These are phyloP conservation scores for Drosophila sordidula DNA, from an alignment of 2,888 invertebrate species.

Conservation along the genomic window DNA sequence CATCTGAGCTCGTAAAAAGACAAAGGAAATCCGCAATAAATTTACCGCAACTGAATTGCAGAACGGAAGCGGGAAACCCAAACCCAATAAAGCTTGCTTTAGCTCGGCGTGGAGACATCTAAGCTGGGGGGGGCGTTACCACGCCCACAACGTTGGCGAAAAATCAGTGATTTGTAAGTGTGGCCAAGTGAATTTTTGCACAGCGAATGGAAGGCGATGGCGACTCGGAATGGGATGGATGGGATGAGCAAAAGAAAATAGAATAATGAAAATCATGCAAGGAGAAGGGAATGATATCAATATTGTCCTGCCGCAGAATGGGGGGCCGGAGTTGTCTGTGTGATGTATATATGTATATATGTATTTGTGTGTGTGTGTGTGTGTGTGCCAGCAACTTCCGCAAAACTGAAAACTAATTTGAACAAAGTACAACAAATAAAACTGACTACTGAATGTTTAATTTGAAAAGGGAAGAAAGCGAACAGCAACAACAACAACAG, in stretches of 20 bases:
- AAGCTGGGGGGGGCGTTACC: slow-evolving; percentile 54
- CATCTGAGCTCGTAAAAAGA: slow-evolving; percentile 58
- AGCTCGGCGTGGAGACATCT: slow-evolving; percentile 3
- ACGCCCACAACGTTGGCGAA: slow-evolving; percentile 67
- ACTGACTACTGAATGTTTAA: slow-evolving; percentile 81
- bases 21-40: slow-evolving; percentile 75
- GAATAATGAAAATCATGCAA: slow-evolving; percentile 74
- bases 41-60: slow-evolving; percentile 70
- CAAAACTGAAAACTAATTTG: slow-evolving; percentile 80
- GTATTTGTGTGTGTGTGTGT: slow-evolving; percentile 31
- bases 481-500: slow-evolving; percentile 38
- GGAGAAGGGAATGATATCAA: slow-evolving; percentile 71
- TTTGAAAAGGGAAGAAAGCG: slow-evolving; percentile 75
- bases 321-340: slow-evolving; percentile 31
- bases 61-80: slow-evolving; percentile 25
- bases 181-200: slow-evolving; percentile 53
- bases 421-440: slow-evolving; percentile 81
- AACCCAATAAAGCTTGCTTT: slow-evolving; percentile 35
- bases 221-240: slow-evolving; percentile 1
- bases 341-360: slow-evolving; percentile 2
- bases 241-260: slow-evolving; percentile 54
- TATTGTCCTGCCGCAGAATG: slow-evolving; percentile 55
- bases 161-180: slow-evolving; percentile 77
- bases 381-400: slow-evolving; percentile 70
- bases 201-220: slow-evolving; percentile 17